Evolutionary conservation across 2,888 invertebrate species (phyloP).

Genomic region (Coenonympha arcania): DNA sequence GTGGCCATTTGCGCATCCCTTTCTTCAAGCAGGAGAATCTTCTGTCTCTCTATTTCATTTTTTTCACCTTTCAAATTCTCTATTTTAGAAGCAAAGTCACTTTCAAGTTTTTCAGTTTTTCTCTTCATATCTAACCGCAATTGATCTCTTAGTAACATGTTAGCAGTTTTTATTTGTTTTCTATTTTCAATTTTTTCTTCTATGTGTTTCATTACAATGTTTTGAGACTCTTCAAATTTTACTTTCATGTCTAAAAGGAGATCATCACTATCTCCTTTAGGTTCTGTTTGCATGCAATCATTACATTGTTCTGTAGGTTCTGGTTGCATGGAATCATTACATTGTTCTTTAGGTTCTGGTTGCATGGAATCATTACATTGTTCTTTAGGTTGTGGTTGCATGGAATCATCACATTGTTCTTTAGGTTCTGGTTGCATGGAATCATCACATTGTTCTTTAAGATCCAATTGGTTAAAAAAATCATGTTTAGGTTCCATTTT

Average conservation of each 20-base stretch:
- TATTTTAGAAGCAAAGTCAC: constrained; percentile 58
- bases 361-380: too few species aligned
- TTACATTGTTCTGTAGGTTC: too few species aligned
- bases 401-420: too few species aligned
- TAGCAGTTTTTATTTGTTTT: constrained; percentile 54
- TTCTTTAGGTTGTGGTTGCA: too few species aligned
- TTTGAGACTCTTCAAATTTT: constrained; percentile 63
- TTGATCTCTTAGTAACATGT: constrained; percentile 57
- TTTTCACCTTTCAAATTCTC: constrained; percentile 61
- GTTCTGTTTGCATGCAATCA: background rate
- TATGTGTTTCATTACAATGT: constrained; percentile 55
- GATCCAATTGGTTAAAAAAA: too few species aligned
- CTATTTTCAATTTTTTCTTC: constrained; percentile 60
- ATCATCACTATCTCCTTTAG: too few species aligned
- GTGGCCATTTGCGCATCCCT: constrained; percentile 52
- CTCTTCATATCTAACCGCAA: constrained; percentile 59
- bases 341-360: too few species aligned
- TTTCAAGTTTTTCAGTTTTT: constrained; percentile 61
- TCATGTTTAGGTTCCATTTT: constrained; percentile 42
- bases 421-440: too few species aligned
- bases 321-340: too few species aligned
- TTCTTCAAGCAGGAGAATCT: constrained; percentile 55
- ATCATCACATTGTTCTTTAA: too few species aligned
- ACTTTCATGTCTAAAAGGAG: constrained; percentile 46
- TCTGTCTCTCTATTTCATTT: constrained; percentile 64